These are phyloP conservation scores for Calephelis virginiensis DNA, from an alignment of 1,140 invertebrate species.

Conservation along the genomic window DNA sequence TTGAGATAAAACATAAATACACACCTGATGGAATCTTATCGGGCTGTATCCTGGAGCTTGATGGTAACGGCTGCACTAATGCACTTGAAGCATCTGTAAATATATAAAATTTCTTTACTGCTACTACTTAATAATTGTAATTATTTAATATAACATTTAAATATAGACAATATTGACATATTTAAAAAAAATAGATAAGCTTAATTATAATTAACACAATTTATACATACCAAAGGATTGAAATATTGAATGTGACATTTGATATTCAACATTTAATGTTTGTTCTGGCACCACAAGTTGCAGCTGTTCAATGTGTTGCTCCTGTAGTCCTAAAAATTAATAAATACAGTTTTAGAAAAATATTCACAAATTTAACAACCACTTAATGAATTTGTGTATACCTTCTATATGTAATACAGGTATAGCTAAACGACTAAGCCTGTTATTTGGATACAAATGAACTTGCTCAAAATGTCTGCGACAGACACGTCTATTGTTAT, in stretches of 20 bases:
- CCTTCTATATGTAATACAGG: neutral
- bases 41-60: no score
- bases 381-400: neutral
- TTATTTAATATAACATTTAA: no score
- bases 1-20: no score
- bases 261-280: neutral
- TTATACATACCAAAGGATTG: neutral
- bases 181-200: no score
- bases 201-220: neutral
- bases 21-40: no score
- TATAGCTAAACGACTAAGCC: neutral
- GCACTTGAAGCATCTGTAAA: no score
- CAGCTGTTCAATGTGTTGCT: neutral
- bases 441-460: neutral
- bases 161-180: no score
- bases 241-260: neutral
- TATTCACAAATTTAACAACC: no score
- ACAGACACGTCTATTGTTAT: neutral
- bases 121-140: no score
- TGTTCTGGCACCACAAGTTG: neutral
- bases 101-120: no score
- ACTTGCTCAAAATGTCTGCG: neutral
- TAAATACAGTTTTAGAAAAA: neutral
- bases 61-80: no score
- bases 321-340: neutral